Evolutionary conservation across 2,113 vertebrate species (phyloP).

Genomic region (Apteryx mantelli): DNA sequence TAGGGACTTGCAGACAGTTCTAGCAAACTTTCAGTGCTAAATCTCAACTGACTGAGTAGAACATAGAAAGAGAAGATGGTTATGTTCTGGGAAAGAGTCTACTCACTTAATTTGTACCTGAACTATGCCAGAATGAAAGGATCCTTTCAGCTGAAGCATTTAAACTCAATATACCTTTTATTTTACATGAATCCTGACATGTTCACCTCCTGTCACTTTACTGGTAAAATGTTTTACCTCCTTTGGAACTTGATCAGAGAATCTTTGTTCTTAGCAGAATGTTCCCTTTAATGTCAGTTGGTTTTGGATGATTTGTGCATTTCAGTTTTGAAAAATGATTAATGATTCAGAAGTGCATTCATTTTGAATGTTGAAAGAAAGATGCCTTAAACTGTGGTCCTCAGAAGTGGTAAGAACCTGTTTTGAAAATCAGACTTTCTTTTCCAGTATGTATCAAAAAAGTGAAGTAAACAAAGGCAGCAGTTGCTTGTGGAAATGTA

Average conservation of each 20-base stretch:
- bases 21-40: neutral
- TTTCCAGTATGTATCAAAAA: fast-evolving
- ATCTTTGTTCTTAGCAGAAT: neutral
- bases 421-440: neutral
- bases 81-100: neutral
- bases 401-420: neutral
- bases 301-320: neutral
- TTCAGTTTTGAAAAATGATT: neutral
- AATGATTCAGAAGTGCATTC: neutral
- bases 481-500: neutral
- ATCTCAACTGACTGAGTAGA: neutral
- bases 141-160: neutral
- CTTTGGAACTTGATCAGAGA: neutral
- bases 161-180: conserved; percentile 13
- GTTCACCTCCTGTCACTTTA: conserved; percentile 23
- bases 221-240: neutral
- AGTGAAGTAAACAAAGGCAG: neutral
- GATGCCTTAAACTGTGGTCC: neutral
- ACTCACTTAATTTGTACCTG: neutral
- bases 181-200: conserved; percentile 7
- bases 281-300: neutral
- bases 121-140: neutral
- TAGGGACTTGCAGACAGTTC: neutral
- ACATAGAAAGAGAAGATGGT: neutral
- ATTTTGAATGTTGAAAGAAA: neutral